Conservation (phyloP, 2,113 vertebrate genomes). For the Ceratotherium simum region DNA sequence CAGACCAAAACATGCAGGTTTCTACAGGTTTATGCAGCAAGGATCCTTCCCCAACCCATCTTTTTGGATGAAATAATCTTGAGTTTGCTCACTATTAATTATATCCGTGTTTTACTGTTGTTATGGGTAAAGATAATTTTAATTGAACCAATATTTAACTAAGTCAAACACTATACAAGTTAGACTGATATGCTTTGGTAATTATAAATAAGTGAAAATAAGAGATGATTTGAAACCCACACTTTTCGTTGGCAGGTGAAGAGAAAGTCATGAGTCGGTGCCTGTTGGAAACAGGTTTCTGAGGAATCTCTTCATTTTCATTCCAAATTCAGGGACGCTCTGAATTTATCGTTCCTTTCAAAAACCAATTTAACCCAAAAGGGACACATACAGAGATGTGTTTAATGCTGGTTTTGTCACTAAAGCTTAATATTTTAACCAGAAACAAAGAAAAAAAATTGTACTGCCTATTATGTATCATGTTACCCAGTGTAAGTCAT, state of each 20-base stretch:
- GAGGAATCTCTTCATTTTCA: neutral
- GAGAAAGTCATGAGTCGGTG: neutral
- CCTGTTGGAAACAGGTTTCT: neutral
- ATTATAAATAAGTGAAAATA: neutral
- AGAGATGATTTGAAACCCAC: neutral
- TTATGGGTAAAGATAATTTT: neutral
- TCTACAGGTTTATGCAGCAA: fast-evolving
- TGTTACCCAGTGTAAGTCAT: neutral
- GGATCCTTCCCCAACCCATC: neutral
- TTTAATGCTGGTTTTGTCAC: neutral
- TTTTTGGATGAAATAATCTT: neutral
- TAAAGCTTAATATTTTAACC: neutral
- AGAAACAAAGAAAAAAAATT: neutral
- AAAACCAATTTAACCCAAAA: neutral
- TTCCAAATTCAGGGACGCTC: neutral
- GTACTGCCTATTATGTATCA: neutral
- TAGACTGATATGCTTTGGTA: neutral
- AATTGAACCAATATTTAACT: neutral
- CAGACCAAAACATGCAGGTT: fast-evolving
- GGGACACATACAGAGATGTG: neutral
- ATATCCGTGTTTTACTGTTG: neutral
- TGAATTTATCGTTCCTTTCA: neutral
- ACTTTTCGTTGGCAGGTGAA: neutral
- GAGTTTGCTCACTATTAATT: neutral
- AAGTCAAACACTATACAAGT: neutral